A percentile compares a stretch with the other conserved stretches of the same genome.
phyloP scores from a whole-genome alignment of 1,140 invertebrate genomes.

The Nomia melanderi region DNA sequence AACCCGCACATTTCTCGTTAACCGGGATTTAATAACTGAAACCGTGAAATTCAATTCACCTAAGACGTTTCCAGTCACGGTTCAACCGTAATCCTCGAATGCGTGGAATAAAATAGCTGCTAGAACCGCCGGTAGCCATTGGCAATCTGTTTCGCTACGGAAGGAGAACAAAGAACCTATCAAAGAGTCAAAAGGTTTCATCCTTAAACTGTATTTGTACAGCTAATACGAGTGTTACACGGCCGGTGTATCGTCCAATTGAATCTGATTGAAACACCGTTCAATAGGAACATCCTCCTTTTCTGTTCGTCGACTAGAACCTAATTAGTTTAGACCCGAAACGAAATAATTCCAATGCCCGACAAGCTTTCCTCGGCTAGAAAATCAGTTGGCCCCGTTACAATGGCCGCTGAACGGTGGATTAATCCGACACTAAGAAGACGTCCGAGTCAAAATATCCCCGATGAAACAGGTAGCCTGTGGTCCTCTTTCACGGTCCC shows the following conservation, averaged over 20 bases:
- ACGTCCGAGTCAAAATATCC: constrained; percentile 39
- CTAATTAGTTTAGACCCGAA: not conserved
- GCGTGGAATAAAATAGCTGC: too few relatives aligned
- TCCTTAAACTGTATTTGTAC: too few relatives aligned
- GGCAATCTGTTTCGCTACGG: too few relatives aligned
- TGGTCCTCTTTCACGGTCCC: not conserved
- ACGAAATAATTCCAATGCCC: not conserved
- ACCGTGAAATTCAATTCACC: constrained; percentile 5
- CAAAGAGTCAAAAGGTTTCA: too few relatives aligned
- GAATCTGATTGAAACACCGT: too few relatives aligned
- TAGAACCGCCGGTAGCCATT: too few relatives aligned
- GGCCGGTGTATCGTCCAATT: too few relatives aligned
- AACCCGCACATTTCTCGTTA: not conserved
- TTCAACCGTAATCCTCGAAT: too few relatives aligned
- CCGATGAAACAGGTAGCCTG: constrained; percentile 26
- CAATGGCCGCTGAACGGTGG: not conserved
- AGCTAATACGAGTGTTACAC: too few relatives aligned
- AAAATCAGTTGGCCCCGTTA: not conserved
- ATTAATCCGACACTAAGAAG: constrained; percentile 40
- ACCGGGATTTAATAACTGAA: not conserved
- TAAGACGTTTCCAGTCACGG: not conserved
- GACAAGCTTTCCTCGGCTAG: not conserved
- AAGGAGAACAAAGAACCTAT: too few relatives aligned
- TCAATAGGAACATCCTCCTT: not conserved
- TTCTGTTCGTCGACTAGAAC: not conserved